Evolutionary conservation across 2,113 vertebrate genomes (phyloP).

Genomic region (Chaetura pelagica): DNA sequence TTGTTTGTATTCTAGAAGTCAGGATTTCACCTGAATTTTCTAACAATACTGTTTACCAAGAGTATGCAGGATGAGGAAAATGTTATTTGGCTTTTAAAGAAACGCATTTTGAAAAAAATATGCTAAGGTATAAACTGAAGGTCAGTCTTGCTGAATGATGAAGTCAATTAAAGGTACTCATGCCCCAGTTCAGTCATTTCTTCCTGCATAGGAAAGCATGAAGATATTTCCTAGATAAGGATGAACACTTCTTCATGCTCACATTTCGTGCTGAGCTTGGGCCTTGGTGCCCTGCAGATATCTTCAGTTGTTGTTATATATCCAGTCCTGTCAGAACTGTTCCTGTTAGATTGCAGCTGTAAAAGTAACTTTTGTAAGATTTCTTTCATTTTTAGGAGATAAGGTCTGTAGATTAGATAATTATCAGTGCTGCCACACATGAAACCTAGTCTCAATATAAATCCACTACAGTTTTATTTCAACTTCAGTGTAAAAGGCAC

Average conservation of each 20-base stretch:
- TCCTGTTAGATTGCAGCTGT: background rate
- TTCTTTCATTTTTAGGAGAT: background rate
- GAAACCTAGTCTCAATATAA: background rate
- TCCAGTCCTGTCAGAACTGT: background rate
- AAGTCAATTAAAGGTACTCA: background rate
- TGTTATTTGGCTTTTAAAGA: background rate
- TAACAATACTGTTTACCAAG: background rate
- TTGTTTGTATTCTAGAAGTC: background rate
- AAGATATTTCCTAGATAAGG: background rate
- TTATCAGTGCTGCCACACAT: background rate
- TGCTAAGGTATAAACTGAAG: background rate
- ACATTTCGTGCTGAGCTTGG: background rate
- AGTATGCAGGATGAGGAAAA: background rate
- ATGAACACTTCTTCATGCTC: background rate
- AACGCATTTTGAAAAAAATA: background rate
- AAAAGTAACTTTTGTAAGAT: background rate
- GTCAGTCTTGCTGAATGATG: background rate
- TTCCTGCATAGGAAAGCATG: background rate
- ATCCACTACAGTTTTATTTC: background rate
- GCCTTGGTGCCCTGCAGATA: background rate
- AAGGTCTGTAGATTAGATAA: background rate
- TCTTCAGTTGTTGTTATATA: background rate
- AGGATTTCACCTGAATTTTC: background rate
- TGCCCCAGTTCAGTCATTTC: background rate
- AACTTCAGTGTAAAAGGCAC: background rate